Base-by-base conservation (phyloP, 2,113 vertebrate species). In the Todiramphus chloris region DNA sequence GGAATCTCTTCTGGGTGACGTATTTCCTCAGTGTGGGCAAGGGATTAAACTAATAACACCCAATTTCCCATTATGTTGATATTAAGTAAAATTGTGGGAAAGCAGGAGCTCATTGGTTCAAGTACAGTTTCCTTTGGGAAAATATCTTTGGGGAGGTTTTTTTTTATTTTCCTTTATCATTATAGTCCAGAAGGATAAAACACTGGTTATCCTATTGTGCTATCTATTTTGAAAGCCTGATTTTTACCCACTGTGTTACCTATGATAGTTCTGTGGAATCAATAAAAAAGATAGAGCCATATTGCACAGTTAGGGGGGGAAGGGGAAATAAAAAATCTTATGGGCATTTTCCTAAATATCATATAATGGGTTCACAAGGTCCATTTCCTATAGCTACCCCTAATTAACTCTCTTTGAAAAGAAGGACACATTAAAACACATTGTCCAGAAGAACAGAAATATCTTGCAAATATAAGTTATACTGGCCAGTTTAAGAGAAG, bases 11-110 rank as follows among this genome's bases (percentile, higher is more conserved):
- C 50, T 74, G 80, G 30, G 66, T 89, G 74, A 96, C n/a, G 60
- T 89, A 92, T 95, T 94, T 96, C 90, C 83, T 95, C 90, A 78
- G 24, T 13, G 35, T 75, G 76, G 88, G 37, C 88, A 69, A 89
- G 62, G 66, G 73, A 95, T 75, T 93, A 90, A 82, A 84, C 51
- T 87, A 94, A 55, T 87, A 96, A 87, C 27, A 83, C 68, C 43
- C 76, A 66, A 93, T 96, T 95, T 96, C 92, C 90, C 58, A 0
- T 83, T 84, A 73, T 55, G 50, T 41, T 89, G 80, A 75, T 84
- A 77, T 64, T 84, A 87, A 87, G 66, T 75, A 93, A 91, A 91
- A 79, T 55, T 84, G 44, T 89, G 80, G 73, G 90, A 96, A 96
- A 95, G 25, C 35, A 69, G 64, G 9, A 94, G 43, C 43, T 90